phyloP scores from a whole-genome alignment of 2,888 invertebrate species.

The Salpingus planirostris region DNA sequence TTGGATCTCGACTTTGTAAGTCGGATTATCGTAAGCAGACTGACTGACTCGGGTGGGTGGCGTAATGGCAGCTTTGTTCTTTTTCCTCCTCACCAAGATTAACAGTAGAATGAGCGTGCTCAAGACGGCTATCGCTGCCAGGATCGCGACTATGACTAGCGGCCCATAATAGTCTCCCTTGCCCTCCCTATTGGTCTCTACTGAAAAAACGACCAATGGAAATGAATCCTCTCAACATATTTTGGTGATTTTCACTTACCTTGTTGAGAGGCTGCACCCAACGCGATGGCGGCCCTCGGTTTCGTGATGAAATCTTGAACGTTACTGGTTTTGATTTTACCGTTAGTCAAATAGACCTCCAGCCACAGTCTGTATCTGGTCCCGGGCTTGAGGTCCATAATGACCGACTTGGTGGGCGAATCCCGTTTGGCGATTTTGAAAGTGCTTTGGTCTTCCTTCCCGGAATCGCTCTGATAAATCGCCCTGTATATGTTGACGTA shows the following conservation, averaged over 20 bases:
- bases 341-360: constrained; percentile 82
- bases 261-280: constrained; percentile 45
- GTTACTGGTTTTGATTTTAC: constrained; percentile 82
- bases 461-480: constrained; percentile 68
- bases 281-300: constrained; percentile 50
- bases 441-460: constrained; percentile 62
- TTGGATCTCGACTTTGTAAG: constrained; percentile 88
- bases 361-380: constrained; percentile 83
- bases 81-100: constrained; percentile 65
- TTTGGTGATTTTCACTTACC: no score
- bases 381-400: constrained; percentile 64
- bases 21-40: constrained; percentile 88
- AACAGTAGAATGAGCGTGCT: constrained; percentile 71
- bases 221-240: no score
- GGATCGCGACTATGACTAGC: constrained; percentile 77
- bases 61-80: constrained; percentile 70
- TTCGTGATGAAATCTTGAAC: constrained; percentile 83
- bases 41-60: constrained; percentile 65
- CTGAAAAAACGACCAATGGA: background rate
- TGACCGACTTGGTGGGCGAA: constrained; percentile 55
- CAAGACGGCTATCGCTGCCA: constrained; percentile 77
- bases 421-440: constrained; percentile 70
- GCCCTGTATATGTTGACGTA: constrained; percentile 84
- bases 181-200: constrained; percentile 43
- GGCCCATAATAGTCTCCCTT: constrained; percentile 80